Evolutionary conservation across 2,113 vertebrate species (phyloP), one percentile per base, ranked within the genome.

Genomic region (Pantherophis guttatus): DNA sequence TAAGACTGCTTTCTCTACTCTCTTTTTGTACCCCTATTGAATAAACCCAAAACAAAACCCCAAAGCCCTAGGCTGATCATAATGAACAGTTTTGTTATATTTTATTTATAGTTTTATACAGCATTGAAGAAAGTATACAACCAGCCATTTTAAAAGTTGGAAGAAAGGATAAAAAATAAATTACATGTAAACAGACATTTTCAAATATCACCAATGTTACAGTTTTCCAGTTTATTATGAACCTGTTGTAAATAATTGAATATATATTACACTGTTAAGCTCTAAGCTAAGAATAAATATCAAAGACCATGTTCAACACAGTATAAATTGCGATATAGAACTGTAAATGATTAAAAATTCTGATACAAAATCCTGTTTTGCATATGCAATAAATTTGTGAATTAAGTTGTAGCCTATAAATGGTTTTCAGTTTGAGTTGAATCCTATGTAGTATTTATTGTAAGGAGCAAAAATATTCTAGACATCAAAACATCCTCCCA

Each of bases 1-100:
- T 99, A 99, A 99, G 99, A 87, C 93, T 94, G 8, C 93, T 39
- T 90, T 86, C 91, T 95, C 10, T 54, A 90, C 96, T 91, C 58
- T 95, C 96, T 90, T 75, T 95, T 50, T 87, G 53, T 21, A 26
- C 12, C n/a, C 39, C 7, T 50, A 15, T 87, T 44, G 88, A 87
- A 88, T 93, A 39, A 90, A 81, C 95, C 87, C 92, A 81, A 21
- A 81, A 81, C 8, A 21, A 81, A 81, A n/a, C 65, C 29, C 26
- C 12, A 70, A 70, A 44, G 33, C 17, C 8, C 8, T 81, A 44
- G 75, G 33, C 17, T 94, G 93, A 57, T 89, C 19, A 55, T 85
- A 90, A 93, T 92, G 89, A 95, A 91, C 6, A 88, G 90, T 96
- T 97, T 96, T 81, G 33, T 81, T 81, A 81, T 81, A 81, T 44